Evolutionary conservation across 2,888 invertebrate species (phyloP).

Genomic region (Ennomos fuscantarius): DNA sequence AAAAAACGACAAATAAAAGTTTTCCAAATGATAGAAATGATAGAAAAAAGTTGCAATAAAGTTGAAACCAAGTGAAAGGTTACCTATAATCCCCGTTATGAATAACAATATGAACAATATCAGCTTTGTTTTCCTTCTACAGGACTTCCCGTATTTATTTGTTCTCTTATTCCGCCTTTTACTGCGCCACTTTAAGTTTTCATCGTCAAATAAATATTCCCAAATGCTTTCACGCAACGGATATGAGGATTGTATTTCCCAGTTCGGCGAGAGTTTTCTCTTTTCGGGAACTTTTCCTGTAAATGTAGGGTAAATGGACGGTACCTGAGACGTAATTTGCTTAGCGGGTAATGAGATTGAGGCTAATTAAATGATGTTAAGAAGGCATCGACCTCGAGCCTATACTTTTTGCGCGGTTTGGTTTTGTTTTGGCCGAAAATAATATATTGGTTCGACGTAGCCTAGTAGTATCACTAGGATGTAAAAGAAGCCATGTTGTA

Average conservation of each 20-base stretch:
- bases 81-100: slow-evolving; percentile 13
- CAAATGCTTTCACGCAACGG: slow-evolving; percentile 69
- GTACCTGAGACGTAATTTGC: slow-evolving; percentile 62
- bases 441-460: too few relatives aligned
- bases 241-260: slow-evolving; percentile 68
- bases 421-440: too few relatives aligned
- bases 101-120: slow-evolving; percentile 52
- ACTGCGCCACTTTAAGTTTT: slow-evolving; percentile 50
- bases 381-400: slow-evolving; percentile 17
- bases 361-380: slow-evolving; percentile 49
- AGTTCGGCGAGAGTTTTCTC: slow-evolving; percentile 58
- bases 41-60: neutral
- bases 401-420: slow-evolving; percentile 10
- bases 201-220: slow-evolving; percentile 64
- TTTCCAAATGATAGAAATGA: neutral
- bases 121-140: slow-evolving; percentile 47
- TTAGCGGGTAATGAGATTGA: slow-evolving; percentile 56
- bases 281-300: slow-evolving; percentile 65
- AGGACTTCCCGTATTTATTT: slow-evolving; percentile 54
- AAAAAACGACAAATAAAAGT: neutral
- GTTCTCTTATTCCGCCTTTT: slow-evolving; percentile 52
- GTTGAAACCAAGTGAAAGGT: slow-evolving; percentile 3
- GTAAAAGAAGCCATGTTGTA: too few relatives aligned
- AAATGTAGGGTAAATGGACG: slow-evolving; percentile 42
- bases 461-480: too few relatives aligned